A percentile compares a stretch with the other conserved stretches of the same genome.
These are phyloP conservation scores for Eumacrocentrus americanus DNA, from an alignment of 2,888 invertebrate species.

Conservation along the genomic window DNA sequence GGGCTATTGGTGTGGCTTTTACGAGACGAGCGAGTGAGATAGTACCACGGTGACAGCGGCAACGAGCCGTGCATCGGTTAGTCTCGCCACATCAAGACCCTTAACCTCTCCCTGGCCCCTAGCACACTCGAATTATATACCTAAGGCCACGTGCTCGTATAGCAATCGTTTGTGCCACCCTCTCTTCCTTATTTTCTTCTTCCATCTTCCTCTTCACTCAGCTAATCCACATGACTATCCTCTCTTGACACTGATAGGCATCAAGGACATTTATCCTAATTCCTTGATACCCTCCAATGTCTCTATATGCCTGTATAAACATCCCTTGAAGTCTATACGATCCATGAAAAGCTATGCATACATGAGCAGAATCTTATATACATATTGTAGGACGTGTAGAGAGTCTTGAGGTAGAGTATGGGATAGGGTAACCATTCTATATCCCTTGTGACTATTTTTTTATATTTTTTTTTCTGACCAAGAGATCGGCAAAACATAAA, in stretches of 20 bases:
- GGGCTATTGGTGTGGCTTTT: constrained; percentile 19
- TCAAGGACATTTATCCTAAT: background rate
- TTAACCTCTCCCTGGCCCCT: constrained; percentile 43
- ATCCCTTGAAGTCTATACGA: constrained; percentile 1
- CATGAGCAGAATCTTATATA: constrained; percentile 24
- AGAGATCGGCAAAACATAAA: constrained; percentile 52
- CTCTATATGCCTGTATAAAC: background rate
- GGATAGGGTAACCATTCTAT: too few species aligned
- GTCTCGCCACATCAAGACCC: constrained; percentile 59
- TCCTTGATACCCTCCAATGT: background rate
- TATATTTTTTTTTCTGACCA: constrained; percentile 27
- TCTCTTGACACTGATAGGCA: constrained; percentile 11
- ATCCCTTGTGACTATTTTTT: too few species aligned
- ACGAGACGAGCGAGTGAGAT: constrained; percentile 47
- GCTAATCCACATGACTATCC: background rate
- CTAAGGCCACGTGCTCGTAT: constrained; percentile 32
- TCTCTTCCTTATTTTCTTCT: too few species aligned
- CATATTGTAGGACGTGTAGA: too few species aligned
- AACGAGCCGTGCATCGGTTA: constrained; percentile 60
- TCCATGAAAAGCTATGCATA: constrained; percentile 36
- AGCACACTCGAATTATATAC: constrained; percentile 44
- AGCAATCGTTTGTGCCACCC: too few species aligned
- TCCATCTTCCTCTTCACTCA: background rate
- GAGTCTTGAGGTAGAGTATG: too few species aligned
- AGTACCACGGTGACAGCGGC: constrained; percentile 55